Evolutionary conservation across 2,797 vertebrate genomes (phyloP), one percentile per base, ranked within the genome.

Genomic region (Gallinago solitaria): DNA sequence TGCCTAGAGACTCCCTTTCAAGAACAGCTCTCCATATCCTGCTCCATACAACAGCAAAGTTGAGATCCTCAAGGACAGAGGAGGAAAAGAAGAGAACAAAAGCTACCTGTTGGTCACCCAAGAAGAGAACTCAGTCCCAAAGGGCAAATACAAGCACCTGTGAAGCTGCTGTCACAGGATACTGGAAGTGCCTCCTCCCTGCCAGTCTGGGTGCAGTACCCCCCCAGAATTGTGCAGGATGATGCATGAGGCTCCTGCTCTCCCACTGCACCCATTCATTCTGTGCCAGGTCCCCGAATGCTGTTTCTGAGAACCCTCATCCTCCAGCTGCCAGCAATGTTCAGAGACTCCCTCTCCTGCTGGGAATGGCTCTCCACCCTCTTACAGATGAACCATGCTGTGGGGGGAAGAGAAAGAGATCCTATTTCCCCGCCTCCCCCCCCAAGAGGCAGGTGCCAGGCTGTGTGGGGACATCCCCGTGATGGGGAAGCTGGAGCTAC

Each of bases 181-280:
- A n/a, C 47, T 75, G 57, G 17, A 75, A 54, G 16, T 41, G 23
- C 12, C 21, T 45, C 27, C 50, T 41, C 41, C 16, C 59, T 37
- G 15, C 6, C 24, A 45, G n/a, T 12, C 11, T 23, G 28, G n/a
- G 35, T 45, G 69, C 12, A 74, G 37, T 18, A 35, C 6, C 10
- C 23, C n/a, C 24, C 13, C 17, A 37, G 4, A 78, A 63, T 20
- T 0, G 0, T 6, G 10, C 1, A 6, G 18, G 10, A 47, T 0
- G 0, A 65, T 47, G 27, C 18, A 23, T 27, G 45, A 3, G 13
- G 15, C 37, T 76, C 61, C n/a, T 80, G 59, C 14, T 33, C 56
- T 71, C 60, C 32, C 47, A 28, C 37, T 64, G 11, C 33, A 53
- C 43, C 51, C 9, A 4, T 14, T 33, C 5, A 39, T 39, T 39